Conservation (phyloP, 1,140 invertebrate genomes). For the Heliothis subflexa region DNA sequence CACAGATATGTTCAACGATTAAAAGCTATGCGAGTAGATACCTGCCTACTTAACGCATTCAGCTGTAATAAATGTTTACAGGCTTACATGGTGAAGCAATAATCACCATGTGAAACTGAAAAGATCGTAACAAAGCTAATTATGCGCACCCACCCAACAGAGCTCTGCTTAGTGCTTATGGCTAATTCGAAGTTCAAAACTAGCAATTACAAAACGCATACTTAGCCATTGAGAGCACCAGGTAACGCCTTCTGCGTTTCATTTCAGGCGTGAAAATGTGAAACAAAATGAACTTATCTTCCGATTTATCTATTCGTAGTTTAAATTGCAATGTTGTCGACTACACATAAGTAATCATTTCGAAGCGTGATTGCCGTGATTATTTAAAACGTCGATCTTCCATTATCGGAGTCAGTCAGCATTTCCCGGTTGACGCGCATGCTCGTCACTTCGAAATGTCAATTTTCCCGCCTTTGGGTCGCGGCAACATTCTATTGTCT, state of each 20-base stretch:
- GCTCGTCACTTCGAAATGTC: slow-evolving; percentile 64
- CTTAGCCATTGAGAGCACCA: neutral
- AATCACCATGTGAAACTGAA: neutral
- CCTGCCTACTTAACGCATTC: neutral
- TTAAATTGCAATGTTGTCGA: slow-evolving; percentile 36
- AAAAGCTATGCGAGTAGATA: neutral
- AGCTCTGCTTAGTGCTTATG: neutral
- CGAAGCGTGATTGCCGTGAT: slow-evolving; percentile 55
- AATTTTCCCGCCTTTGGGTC: slow-evolving; percentile 49
- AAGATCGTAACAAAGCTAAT: no score
- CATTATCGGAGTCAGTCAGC: slow-evolving; percentile 57
- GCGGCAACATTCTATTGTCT: slow-evolving; percentile 50
- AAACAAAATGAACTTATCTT: neutral
- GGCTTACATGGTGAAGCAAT: neutral
- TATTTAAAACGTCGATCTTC: slow-evolving; percentile 54
- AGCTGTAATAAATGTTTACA: neutral
- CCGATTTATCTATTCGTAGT: neutral
- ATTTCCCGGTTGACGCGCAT: slow-evolving; percentile 60
- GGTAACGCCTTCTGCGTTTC: neutral
- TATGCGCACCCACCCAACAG: no score
- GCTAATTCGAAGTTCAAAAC: neutral
- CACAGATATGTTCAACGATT: no score
- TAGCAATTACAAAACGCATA: neutral
- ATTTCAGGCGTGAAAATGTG: slow-evolving; percentile 14
- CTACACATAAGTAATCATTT: slow-evolving; percentile 38